Evolutionary conservation across 2,797 vertebrate genomes (phyloP).

Genomic region (Cuculus canorus): DNA sequence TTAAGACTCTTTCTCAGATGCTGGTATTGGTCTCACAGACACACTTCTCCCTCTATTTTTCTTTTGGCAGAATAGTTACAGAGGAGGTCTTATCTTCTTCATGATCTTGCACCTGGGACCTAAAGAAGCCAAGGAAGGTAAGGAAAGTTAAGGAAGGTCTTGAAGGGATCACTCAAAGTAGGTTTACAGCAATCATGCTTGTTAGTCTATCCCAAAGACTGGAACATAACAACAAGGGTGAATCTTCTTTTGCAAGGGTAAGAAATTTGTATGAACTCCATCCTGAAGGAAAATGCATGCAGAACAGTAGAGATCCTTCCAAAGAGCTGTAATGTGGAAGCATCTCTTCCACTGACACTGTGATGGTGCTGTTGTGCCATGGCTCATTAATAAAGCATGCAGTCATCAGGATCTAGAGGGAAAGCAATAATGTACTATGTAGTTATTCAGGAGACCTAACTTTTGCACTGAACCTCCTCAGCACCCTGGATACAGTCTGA

Average conservation of each 20-base stretch:
- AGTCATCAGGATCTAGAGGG: neutral
- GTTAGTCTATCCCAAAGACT: neutral
- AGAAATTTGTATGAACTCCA: neutral
- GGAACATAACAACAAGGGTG: neutral
- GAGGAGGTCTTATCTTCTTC: neutral
- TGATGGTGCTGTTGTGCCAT: neutral
- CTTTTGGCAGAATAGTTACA: neutral
- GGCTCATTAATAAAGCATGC: neutral
- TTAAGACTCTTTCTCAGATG: slow-evolving; percentile 5
- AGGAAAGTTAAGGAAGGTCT: neutral
- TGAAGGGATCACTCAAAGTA: neutral
- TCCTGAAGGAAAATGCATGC: neutral
- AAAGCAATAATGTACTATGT: neutral
- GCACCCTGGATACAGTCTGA: fast-evolving
- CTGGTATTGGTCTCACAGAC: neutral
- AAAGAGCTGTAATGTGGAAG: neutral
- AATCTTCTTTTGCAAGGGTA: neutral
- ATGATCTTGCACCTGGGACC: neutral
- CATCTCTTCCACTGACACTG: neutral
- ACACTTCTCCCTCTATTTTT: neutral
- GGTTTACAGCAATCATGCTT: neutral
- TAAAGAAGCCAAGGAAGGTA: neutral
- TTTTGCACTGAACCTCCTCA: neutral
- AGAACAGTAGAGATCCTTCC: neutral
- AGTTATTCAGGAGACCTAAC: neutral